phyloP scores from a whole-genome alignment of 2,797 vertebrate genomes.

The Pangasius sanitwongsei region DNA sequence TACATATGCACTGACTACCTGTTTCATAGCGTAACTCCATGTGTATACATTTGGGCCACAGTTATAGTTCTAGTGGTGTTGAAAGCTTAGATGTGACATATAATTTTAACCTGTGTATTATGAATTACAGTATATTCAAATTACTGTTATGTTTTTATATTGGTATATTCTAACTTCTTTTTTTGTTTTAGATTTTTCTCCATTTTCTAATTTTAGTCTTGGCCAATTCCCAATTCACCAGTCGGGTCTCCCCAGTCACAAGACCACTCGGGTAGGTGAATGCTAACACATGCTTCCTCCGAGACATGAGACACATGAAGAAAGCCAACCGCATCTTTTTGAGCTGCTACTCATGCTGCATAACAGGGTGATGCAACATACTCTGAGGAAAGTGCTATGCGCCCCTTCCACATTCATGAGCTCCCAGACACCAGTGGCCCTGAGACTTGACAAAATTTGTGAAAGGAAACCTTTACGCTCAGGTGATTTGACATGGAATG shows the following conservation, averaged over 20 bases:
- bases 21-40: not conserved
- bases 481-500: conserved; percentile 4
- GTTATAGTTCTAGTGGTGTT: not conserved
- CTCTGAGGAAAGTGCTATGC: not conserved
- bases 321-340: not conserved
- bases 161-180: not conserved
- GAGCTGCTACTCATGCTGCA: not conserved
- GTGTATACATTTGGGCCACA: not conserved
- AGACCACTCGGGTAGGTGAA: not conserved
- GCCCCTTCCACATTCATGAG: not conserved
- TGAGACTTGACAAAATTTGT: not conserved
- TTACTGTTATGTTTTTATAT: not conserved
- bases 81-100: not conserved
- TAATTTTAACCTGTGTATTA: not conserved
- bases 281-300: not conserved
- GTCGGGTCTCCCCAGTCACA: not conserved
- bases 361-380: not conserved
- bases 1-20: not conserved
- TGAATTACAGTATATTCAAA: not conserved
- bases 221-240: not conserved
- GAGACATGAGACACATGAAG: not conserved
- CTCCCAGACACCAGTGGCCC: not conserved
- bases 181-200: not conserved
- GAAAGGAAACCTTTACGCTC: not conserved
- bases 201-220: not conserved